phyloP scores from a whole-genome alignment of 2,113 vertebrate genomes.

The Lonchura striata region DNA sequence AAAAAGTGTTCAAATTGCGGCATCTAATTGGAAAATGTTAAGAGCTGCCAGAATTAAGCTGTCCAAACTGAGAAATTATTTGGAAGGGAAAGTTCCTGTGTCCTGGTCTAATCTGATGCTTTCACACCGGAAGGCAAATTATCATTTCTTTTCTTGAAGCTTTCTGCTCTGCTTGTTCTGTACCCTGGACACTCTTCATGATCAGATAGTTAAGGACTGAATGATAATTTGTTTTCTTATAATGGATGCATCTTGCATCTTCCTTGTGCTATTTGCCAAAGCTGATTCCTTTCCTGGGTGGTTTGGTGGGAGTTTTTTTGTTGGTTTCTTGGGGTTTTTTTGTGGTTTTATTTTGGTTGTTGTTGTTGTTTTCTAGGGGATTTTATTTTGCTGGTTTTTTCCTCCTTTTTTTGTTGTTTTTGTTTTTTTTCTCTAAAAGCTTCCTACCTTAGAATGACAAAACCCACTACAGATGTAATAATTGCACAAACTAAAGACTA shows the following conservation, averaged over 20 bases:
- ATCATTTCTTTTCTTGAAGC: neutral
- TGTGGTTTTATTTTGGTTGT: neutral
- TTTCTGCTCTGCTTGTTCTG: neutral
- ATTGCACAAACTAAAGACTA: neutral
- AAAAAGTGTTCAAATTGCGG: neutral
- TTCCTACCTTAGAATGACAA: neutral
- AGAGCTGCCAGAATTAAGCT: neutral
- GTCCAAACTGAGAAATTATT: neutral
- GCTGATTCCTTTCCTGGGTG: neutral
- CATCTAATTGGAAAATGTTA: neutral
- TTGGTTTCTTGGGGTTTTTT: no score
- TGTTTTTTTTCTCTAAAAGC: neutral
- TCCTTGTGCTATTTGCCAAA: neutral
- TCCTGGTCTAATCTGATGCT: neutral
- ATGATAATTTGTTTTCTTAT: neutral
- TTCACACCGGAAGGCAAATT: neutral
- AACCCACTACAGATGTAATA: neutral
- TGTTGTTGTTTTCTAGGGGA: fast-evolving
- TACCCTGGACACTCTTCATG: neutral
- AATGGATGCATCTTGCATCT: neutral
- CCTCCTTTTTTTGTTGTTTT: neutral
- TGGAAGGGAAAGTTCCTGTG: neutral
- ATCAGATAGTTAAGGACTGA: neutral
- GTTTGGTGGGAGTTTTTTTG: neutral
- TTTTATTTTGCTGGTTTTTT: neutral